Conservation (phyloP, 2,888 invertebrate species). For the Kuschelorhynchus macadamiae region DNA sequence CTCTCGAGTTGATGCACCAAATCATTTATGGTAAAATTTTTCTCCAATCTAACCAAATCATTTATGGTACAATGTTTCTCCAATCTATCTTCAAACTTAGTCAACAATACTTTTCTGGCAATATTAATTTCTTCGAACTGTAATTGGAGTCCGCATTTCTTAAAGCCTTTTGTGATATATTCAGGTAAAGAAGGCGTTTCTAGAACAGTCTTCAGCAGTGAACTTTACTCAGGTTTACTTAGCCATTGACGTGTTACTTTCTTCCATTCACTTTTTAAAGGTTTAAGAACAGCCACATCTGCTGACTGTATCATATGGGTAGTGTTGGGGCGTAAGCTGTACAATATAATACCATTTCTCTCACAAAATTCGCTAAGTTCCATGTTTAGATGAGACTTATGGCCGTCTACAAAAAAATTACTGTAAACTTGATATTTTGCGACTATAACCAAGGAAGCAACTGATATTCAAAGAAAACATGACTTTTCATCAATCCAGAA, state of each 20-base stretch:
- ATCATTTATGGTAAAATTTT: too few species aligned
- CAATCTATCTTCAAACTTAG: neutral
- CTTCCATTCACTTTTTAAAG: slow-evolving; percentile 23
- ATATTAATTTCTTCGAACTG: slow-evolving; percentile 1
- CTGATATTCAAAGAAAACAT: too few species aligned
- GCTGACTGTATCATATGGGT: slow-evolving; percentile 14
- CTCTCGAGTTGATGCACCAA: slow-evolving; percentile 21
- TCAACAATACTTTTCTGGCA: slow-evolving; percentile 6
- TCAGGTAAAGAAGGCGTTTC: neutral
- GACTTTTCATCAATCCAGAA: too few species aligned
- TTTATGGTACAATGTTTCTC: neutral
- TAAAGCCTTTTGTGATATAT: slow-evolving; percentile 5
- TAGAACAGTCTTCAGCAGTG: too few species aligned
- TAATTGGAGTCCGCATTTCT: slow-evolving; percentile 3
- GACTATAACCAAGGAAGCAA: too few species aligned
- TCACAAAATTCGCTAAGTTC: slow-evolving; percentile 1
- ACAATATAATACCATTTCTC: slow-evolving; percentile 7
- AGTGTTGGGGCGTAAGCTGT: neutral
- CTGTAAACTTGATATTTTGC: neutral
- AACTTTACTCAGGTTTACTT: too few species aligned
- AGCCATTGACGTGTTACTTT: slow-evolving; percentile 19
- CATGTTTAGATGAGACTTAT: neutral
- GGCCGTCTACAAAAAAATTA: slow-evolving; percentile 10
- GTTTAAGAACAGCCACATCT: slow-evolving; percentile 23
- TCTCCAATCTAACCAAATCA: too few species aligned